Evolutionary conservation across 2,797 vertebrate genomes (phyloP), one percentile per base, ranked within the genome.

Genomic region (Megaceryle alcyon): DNA sequence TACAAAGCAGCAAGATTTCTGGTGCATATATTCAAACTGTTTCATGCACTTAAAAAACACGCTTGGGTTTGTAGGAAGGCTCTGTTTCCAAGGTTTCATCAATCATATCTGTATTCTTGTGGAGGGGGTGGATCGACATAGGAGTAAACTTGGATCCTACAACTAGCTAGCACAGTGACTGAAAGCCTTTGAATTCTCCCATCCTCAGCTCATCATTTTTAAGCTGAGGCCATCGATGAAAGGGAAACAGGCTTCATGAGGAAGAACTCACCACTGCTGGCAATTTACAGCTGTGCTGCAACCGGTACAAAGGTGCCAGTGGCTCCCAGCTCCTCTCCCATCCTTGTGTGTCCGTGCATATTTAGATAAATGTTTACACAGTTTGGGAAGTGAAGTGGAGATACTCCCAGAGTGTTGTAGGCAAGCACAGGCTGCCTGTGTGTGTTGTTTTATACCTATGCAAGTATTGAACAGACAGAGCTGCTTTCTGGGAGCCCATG

Each of bases 21-120:
- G 49, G 3, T 63, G 23, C 49, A 48, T n/a, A 7, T 12, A 18
- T 94, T 91, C 49, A 88, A 72, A 86, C 64, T 85, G 41, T 41
- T 80, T 68, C 4, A 35, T 86, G 28, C 14, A 53, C 75, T 88
- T 71, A 9, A 61, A 83, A 88, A 91, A 43, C 46, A 63, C 64
- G 43, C 64, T 82, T 91, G 61, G 48, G 28, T 92, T 92, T 90
- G 49, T 83, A 90, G 66, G 39, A 76, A 88, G 66, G 66, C n/a
- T 93, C 56, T 65, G 69, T 94, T 96, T 94, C 93, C 93, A 95
- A 94, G 80, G 84, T 85, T 91, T 85, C 69, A 44, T 77, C 75
- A 75, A 22, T 82, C 46, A 43, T 80, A 70, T 80, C 35, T 85
- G 43, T 79, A 41, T 90, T 86, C 60, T 85, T 91, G 35, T 59